These are phyloP conservation scores for Leptothorax acervorum DNA, from an alignment of 2,888 invertebrate species.

Conservation along the genomic window DNA sequence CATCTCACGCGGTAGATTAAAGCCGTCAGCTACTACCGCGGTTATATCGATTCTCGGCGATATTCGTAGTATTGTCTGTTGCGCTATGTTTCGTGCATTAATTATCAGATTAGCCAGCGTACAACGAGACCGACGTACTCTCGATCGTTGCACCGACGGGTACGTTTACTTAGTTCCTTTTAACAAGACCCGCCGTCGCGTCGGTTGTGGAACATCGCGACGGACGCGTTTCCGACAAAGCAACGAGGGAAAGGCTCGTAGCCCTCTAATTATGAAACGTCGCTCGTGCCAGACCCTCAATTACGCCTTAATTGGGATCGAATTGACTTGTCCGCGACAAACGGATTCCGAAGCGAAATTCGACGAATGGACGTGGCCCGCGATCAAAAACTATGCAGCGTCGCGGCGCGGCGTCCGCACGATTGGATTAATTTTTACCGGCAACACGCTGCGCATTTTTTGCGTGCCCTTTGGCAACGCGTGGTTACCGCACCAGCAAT, in stretches of 20 bases:
- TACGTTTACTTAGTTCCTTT: conserved; percentile 21
- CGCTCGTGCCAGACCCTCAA: conserved; percentile 53
- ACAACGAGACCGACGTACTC: background rate
- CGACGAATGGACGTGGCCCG: background rate
- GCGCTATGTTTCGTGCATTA: background rate
- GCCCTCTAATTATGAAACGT: conserved; percentile 59
- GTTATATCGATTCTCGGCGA: conserved; percentile 2
- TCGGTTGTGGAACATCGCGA: background rate
- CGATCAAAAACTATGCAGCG: background rate
- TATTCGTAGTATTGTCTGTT: background rate
- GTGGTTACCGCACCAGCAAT: conserved; percentile 2
- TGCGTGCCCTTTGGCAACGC: conserved; percentile 5
- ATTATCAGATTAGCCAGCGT: conserved; percentile 33
- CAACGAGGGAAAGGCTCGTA: conserved; percentile 37
- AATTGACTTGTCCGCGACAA: conserved; percentile 30
- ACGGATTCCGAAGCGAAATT: conserved; percentile 38
- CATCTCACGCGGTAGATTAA: background rate
- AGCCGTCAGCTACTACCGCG: background rate
- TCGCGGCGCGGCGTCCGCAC: background rate
- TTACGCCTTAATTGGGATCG: conserved; percentile 58
- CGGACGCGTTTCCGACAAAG: conserved; percentile 44
- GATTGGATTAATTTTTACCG: conserved; percentile 34
- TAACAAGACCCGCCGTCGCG: conserved; percentile 13
- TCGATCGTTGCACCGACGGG: background rate
- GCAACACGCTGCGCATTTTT: conserved; percentile 19